These are phyloP conservation scores for Nanorana parkeri DNA, from an alignment of 2,113 vertebrate species.

Conservation along the genomic window DNA sequence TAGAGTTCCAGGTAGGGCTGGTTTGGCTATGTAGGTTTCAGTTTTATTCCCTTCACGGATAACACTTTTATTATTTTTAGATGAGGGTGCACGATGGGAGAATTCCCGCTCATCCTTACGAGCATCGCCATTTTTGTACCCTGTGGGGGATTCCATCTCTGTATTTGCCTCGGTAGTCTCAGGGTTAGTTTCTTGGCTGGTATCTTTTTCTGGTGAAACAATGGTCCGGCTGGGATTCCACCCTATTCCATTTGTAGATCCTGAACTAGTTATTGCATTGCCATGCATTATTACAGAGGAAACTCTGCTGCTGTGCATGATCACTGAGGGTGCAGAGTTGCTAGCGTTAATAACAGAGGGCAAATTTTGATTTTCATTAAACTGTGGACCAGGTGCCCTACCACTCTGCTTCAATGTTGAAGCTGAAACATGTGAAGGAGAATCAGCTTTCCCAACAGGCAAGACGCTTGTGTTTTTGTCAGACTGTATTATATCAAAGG, in stretches of 20 bases:
- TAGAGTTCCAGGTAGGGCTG: constrained; percentile 91
- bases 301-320: constrained; percentile 78
- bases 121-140: constrained; percentile 74
- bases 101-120: constrained; percentile 73
- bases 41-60: constrained; percentile 77
- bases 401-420: constrained; percentile 54
- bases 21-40: constrained; percentile 95
- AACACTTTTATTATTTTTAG: constrained; percentile 65
- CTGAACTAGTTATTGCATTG: constrained; percentile 67
- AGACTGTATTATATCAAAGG: constrained; percentile 64
- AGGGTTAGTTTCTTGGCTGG: constrained; percentile 48
- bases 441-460: constrained; percentile 62
- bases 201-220: constrained; percentile 33
- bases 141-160: constrained; percentile 77
- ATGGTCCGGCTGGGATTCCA: constrained; percentile 23
- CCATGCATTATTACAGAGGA: constrained; percentile 77
- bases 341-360: constrained; percentile 79
- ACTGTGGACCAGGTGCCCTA: constrained; percentile 55
- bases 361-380: constrained; percentile 66
- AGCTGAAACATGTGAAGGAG: constrained; percentile 50
- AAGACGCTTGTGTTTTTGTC: constrained; percentile 62
- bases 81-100: constrained; percentile 66
- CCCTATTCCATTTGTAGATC: constrained; percentile 37
- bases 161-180: constrained; percentile 70
- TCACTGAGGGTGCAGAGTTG: constrained; percentile 75